Base-by-base conservation (phyloP, 92 coral and sea anemone species). In the Zoanthus sociatus region DNA sequence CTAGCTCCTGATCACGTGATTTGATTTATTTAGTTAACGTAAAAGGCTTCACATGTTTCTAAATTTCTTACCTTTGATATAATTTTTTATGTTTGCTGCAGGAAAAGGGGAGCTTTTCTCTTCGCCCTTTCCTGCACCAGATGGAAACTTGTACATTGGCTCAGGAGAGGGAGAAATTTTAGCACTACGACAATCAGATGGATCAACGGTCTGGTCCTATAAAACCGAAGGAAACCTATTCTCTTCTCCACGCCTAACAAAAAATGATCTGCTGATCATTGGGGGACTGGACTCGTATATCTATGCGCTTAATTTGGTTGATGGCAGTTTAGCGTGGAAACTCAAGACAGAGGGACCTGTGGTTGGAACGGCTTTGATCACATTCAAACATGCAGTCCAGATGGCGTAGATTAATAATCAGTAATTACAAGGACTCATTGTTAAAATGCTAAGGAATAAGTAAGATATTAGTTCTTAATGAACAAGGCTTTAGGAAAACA, bases 301-400 rank as follows among this genome's bases (percentile, higher is more conserved):
- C 84, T 94, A 95, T 37, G 99, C 96, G 17, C 83, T 97, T 58
- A 91, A 88, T 7, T 70, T 92, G 32, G 88, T 87, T 7, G 85
- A 87, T 47, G 99, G 99, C 60, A 91, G 89, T 30, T 68, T 97
- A 60, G 94, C 92, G 50, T 97, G 99, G 99, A 97, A 90, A 73
- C 92, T 83, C 86, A 95, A 93, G 87, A 95, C 99, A 2, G 91
- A 92, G 10, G 99, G 98, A 12, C 95, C 99, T 0, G 94, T 97
- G 9, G 99, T 95, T 8, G 99, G 97, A 3, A 97, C 99, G 9
- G 96, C 92, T 31, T 95, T 95, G 63, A 91, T 97, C 63, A 89
- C 93, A 47, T 46, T 50, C 20, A 78, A 89, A 58, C 90, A 95
- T 79, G 95, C 86, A 4, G 84, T 86, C 46, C 87, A 83, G 46